These are phyloP conservation scores for Polyodon spathula DNA, from an alignment of 2,113 vertebrate species.

Conservation along the genomic window DNA sequence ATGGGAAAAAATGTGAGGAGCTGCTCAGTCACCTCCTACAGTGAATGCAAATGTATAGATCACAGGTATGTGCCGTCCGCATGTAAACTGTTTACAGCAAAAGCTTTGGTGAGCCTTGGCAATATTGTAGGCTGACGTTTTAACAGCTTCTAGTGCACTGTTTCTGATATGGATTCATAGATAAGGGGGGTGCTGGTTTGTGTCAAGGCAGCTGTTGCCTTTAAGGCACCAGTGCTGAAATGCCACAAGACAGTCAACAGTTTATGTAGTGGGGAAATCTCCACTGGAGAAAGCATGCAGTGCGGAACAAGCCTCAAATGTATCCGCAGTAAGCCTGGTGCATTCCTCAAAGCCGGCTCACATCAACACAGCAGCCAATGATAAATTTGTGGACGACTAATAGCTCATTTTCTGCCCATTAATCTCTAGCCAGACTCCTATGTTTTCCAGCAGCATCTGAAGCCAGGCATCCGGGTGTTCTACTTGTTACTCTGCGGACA, in stretches of 20 bases:
- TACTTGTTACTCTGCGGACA: constrained; percentile 15
- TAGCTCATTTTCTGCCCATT: constrained; percentile 31
- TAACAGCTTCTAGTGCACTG: not conserved
- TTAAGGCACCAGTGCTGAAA: constrained; percentile 16
- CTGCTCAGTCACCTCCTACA: not conserved
- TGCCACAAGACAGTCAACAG: constrained; percentile 1
- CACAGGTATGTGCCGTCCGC: not conserved
- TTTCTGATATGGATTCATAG: constrained; percentile 15
- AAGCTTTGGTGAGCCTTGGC: not conserved
- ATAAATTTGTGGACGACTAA: constrained; percentile 39
- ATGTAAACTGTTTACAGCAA: not conserved
- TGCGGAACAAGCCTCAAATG: constrained; percentile 31
- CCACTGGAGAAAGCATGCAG: constrained; percentile 25
- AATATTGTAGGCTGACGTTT: not conserved
- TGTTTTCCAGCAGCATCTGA: not conserved
- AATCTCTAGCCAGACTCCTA: constrained; percentile 20
- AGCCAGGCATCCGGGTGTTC: constrained; percentile 12
- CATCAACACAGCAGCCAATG: constrained; percentile 37
- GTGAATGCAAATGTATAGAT: not conserved
- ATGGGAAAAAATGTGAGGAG: not conserved
- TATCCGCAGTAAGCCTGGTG: constrained; percentile 34
- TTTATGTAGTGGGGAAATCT: constrained; percentile 35
- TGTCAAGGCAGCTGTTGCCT: constrained; percentile 29
- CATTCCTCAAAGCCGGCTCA: constrained; percentile 38
- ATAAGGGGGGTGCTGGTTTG: constrained; percentile 35